A percentile compares a stretch with the other conserved stretches of the same genome.
phyloP scores from a whole-genome alignment of 2,888 invertebrate species.

The Stegophylla sp. region DNA sequence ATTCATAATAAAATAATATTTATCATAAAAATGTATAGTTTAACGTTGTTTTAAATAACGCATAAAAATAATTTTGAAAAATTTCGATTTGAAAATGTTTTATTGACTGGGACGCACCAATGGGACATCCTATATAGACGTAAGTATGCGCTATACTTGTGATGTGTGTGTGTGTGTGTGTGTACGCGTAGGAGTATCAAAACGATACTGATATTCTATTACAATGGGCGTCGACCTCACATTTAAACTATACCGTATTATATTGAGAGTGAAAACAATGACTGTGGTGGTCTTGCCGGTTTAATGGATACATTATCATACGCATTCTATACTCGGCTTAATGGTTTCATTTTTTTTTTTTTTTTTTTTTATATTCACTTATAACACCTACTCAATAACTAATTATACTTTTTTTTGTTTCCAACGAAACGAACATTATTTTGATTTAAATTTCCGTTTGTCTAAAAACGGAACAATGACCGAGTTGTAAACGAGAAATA shows the following conservation, averaged over 20 bases:
- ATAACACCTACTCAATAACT: neutral
- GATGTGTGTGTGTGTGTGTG: neutral
- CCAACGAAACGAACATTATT: neutral
- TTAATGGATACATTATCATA: neutral
- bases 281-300: neutral
- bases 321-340: neutral
- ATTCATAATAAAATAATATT: too few relatives aligned
- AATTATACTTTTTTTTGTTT: neutral
- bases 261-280: conserved; percentile 32
- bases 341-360: neutral
- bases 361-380: too few relatives aligned
- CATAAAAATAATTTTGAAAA: too few relatives aligned
- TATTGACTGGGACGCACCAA: too few relatives aligned
- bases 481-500: neutral
- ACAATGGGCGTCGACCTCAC: conserved; percentile 28
- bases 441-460: neutral
- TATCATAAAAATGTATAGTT: too few relatives aligned
- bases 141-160: too few relatives aligned
- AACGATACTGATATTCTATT: conserved; percentile 21
- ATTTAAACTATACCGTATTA: neutral
- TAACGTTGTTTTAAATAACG: too few relatives aligned
- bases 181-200: conserved; percentile 11
- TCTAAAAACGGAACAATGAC: neutral
- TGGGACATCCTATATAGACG: too few relatives aligned
- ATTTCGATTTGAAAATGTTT: too few relatives aligned